Conservation (phyloP, 2,113 vertebrate genomes). For the Taxidea taxus region DNA sequence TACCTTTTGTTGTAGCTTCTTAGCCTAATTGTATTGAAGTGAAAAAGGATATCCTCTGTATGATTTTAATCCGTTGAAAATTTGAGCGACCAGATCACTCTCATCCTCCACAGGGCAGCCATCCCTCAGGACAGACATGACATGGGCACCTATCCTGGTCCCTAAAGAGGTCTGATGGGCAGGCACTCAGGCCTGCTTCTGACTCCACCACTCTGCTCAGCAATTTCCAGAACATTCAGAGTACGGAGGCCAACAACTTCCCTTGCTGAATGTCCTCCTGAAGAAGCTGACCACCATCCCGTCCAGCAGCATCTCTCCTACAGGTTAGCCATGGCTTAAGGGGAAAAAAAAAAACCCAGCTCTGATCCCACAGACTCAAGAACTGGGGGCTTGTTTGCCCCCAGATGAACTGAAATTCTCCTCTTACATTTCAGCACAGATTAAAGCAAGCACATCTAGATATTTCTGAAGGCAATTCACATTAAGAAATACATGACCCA, state of each 20-base stretch:
- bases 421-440: background rate
- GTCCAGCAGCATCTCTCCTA: background rate
- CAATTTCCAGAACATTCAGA: background rate
- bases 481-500: background rate
- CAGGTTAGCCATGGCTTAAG: background rate
- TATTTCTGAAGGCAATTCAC: background rate
- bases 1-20: background rate
- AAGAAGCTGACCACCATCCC: background rate
- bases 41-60: background rate
- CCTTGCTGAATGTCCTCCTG: background rate
- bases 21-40: background rate
- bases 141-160: fast-evolving
- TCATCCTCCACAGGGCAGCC: background rate
- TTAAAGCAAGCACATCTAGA: background rate
- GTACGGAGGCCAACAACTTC: background rate
- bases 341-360: background rate
- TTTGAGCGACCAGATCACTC: background rate
- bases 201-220: background rate
- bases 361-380: background rate
- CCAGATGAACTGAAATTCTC: background rate
- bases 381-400: background rate
- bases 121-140: background rate
- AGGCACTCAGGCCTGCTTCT: background rate
- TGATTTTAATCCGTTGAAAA: background rate
- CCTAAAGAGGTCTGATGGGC: background rate